phyloP scores from a whole-genome alignment of 2,888 invertebrate genomes.

The Sepioteuthis lessoniana region DNA sequence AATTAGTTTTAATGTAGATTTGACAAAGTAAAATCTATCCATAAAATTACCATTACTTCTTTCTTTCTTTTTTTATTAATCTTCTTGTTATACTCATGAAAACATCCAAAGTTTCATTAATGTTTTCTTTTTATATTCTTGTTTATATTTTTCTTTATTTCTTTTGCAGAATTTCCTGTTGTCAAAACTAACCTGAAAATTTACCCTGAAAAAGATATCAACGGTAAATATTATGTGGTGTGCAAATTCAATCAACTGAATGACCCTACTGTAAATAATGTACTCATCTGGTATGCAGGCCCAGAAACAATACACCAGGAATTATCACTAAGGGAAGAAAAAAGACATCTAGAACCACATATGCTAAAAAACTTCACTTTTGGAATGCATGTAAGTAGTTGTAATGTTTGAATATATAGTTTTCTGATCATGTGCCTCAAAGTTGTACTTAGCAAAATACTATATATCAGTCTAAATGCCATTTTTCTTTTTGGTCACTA shows the following conservation, averaged over 20 bases:
- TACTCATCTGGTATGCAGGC: constrained; percentile 6
- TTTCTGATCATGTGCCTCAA: too few relatives aligned
- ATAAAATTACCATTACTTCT: too few relatives aligned
- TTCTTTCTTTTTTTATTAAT: too few relatives aligned
- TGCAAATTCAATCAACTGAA: background rate
- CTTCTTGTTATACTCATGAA: too few relatives aligned
- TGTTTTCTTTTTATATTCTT: background rate
- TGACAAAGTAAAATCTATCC: too few relatives aligned
- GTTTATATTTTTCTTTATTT: background rate
- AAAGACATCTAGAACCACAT: background rate
- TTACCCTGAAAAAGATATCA: background rate
- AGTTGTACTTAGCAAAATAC: too few relatives aligned
- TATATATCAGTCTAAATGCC: too few relatives aligned
- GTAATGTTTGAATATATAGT: too few relatives aligned
- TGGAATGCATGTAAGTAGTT: constrained; percentile 46
- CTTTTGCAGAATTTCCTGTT: background rate
- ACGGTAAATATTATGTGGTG: background rate
- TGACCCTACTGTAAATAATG: background rate
- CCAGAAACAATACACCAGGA: background rate
- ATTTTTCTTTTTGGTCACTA: too few relatives aligned
- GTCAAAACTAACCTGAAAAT: background rate
- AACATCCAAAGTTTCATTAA: too few relatives aligned
- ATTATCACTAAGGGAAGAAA: background rate
- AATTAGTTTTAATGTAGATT: too few relatives aligned
- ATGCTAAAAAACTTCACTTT: constrained; percentile 34